Evolutionary conservation across 2,113 vertebrate species (phyloP), one percentile per base, ranked within the genome.

Genomic region (Centropus bengalensis): DNA sequence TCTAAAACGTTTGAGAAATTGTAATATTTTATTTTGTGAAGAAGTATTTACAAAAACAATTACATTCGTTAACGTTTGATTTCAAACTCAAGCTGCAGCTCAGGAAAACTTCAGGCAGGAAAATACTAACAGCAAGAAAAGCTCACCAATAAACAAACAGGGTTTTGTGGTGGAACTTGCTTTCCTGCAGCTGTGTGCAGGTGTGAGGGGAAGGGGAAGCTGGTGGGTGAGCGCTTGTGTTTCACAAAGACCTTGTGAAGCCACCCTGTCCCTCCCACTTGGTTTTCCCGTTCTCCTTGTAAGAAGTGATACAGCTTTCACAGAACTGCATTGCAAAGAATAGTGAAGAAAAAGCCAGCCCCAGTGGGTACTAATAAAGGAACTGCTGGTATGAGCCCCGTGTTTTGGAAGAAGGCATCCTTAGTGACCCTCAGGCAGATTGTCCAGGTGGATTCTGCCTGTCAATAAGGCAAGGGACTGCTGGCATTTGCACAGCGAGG

Each of bases 301-400:
- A 3, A 70, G 51, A 24, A 24, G 32, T 23, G 54, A 32, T 33
- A 36, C 32, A 70, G 33, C 33, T 55, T 7, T 66, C 16, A 23
- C 0, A 2, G 54, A 33, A 38, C 8, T 81, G 85, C 24, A 9
- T 28, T 73, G 10, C 64, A 38, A 44, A 76, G 51, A 21, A 28
- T 13, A 15, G 19, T 23, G 70, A 44, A 56, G 33, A 40, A 81
- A 67, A 60, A 84, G 10, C 20, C 44, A 36, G 20, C 4, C 2
- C 36, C 4, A 3, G 3, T 8, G 12, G 55, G 18, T 32, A 22
- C 63, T 26, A 20, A 9, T n/a, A 17, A 21, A 56, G 30, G 40
- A 67, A 44, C 30, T 42, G 16, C 62, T 84, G 68, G 8, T 17
- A 23, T 0, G 3, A 47, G 38, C 40, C 40, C 19, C 0, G 0